Conservation (phyloP, 1,140 invertebrate genomes). For the Nebria ingens region DNA sequence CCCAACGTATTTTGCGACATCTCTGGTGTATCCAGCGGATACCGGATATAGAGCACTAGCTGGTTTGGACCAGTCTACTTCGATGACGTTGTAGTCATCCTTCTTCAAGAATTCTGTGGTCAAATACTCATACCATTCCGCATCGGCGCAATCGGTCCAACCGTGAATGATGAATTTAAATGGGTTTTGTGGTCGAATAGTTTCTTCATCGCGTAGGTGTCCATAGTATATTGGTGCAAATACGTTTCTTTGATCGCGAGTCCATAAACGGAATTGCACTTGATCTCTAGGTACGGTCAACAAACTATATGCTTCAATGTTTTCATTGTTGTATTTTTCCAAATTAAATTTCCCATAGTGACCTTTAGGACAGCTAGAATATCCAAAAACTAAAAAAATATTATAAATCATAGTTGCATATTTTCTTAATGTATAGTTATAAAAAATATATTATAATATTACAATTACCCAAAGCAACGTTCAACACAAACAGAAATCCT, state of each 20-base stretch:
- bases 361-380: not conserved
- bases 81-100: conserved; percentile 49
- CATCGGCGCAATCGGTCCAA: conserved; percentile 35
- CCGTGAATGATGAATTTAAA: conserved; percentile 44
- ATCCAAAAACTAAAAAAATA: not conserved
- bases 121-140: conserved; percentile 32
- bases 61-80: conserved; percentile 50
- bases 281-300: not conserved
- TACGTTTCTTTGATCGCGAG: not conserved
- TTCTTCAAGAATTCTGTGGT: conserved; percentile 41
- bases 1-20: conserved; percentile 31
- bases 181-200: conserved; percentile 12
- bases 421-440: too few species aligned
- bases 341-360: not conserved
- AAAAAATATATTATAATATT: too few species aligned
- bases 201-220: not conserved
- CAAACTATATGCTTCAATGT: conserved; percentile 5
- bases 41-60: conserved; percentile 36
- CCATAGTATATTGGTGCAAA: not conserved
- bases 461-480: too few species aligned
- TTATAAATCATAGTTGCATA: too few species aligned
- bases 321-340: not conserved
- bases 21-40: conserved; percentile 26
- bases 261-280: not conserved
- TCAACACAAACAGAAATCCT: too few species aligned